A percentile compares a stretch with the other conserved stretches of the same genome.
phyloP scores from a whole-genome alignment of 1,140 invertebrate species.

The Bathynomus jamesi region DNA sequence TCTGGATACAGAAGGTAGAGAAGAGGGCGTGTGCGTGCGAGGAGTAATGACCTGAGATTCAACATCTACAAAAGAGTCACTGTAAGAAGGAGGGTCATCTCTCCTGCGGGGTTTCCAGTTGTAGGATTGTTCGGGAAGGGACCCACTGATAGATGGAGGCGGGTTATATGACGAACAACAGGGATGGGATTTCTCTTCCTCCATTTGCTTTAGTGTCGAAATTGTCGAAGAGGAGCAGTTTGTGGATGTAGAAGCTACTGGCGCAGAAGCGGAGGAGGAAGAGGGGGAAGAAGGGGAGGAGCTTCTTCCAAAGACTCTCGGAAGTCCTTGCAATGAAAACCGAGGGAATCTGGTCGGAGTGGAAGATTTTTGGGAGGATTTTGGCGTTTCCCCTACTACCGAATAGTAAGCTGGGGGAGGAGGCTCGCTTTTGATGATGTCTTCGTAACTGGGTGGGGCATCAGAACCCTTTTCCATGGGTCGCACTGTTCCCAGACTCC shows the following conservation, averaged over 20 bases:
- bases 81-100: background rate
- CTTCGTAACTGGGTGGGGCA: constrained; percentile 11
- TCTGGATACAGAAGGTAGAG: background rate
- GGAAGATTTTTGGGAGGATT: background rate
- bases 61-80: background rate
- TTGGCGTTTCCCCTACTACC: constrained; percentile 1
- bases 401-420: constrained; percentile 13
- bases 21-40: background rate
- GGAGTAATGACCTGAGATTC: background rate
- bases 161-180: background rate
- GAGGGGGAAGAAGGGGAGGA: background rate
- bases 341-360: background rate
- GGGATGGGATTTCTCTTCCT: no score
- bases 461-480: background rate
- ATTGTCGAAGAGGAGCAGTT: background rate
- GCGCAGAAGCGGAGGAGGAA: background rate
- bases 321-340: background rate
- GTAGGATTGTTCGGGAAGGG: background rate
- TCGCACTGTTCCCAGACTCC: background rate
- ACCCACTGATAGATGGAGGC: background rate
- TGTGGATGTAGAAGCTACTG: background rate
- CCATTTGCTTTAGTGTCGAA: background rate
- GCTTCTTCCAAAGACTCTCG: background rate
- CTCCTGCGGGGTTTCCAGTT: background rate
- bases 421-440: constrained; percentile 14